phyloP scores from a whole-genome alignment of 2,797 vertebrate species.

The Tarsius wallacei region DNA sequence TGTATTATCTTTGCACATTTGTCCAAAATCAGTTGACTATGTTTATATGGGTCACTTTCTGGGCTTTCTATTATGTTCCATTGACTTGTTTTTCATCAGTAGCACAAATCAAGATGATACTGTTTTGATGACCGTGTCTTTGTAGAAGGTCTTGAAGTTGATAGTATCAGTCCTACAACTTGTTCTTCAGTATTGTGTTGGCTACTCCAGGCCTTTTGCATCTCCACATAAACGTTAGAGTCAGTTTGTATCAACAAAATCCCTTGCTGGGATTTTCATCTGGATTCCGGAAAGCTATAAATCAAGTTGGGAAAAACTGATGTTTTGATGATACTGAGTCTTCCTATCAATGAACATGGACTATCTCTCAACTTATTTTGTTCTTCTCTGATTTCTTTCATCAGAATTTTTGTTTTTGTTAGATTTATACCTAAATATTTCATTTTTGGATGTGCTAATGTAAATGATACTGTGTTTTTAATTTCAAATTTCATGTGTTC shows the following conservation, averaged over 20 bases:
- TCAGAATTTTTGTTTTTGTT: not conserved
- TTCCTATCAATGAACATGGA: not conserved
- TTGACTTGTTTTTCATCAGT: not conserved
- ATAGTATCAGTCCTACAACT: not conserved
- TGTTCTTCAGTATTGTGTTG: not conserved
- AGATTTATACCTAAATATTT: not conserved
- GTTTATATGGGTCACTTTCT: not conserved
- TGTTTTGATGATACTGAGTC: not conserved
- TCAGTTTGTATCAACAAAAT: not conserved
- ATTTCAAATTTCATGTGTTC: not conserved
- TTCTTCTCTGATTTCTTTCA: not conserved
- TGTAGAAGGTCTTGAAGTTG: not conserved
- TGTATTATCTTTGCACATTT: not conserved
- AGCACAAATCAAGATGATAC: not conserved
- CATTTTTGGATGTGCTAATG: not conserved
- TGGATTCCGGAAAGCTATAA: not conserved
- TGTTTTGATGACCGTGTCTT: not conserved
- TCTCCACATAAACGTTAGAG: not conserved
- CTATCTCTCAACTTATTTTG: not conserved
- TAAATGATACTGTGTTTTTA: not conserved
- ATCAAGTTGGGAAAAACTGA: not conserved
- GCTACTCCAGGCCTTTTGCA: not conserved
- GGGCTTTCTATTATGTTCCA: not conserved
- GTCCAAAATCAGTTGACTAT: not conserved
- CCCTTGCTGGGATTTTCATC: not conserved